Base-by-base conservation (phyloP, 2,113 vertebrate genomes). In the Dascyllus trimaculatus region DNA sequence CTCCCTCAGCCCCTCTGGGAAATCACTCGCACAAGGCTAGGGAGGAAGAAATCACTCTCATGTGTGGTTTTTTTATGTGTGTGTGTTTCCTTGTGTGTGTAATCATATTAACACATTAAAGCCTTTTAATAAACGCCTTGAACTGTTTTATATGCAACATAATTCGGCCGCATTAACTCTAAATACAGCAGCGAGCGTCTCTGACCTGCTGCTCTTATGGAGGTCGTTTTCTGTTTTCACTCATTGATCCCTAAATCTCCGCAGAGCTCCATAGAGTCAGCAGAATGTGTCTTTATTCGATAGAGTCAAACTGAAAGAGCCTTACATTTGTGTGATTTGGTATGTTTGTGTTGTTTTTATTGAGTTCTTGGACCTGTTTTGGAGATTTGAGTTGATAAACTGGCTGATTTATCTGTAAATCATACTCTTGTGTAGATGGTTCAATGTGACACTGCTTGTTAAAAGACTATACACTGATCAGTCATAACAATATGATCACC, bases 1-100 rank as follows among this genome's bases (percentile, higher is more conserved):
- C 49, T 64, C 70, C 66, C 60, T 71, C 38, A 59, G 70, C 19
- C 45, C 87, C 68, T 70, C 43, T 63, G 79, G 80, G 84, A 81
- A 90, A 90, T 89, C 21, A 81, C 48, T 65, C 56, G n/a, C 76
- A 35, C 17, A 22, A 71, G 45, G 51, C 11, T 1, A 7, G 22
- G 19, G 35, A 14, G 53, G 65, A 15, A 17, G 25, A 73, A 72
- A 71, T 63, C 6, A 25, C 32, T 35, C 32, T 35, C 32, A 35
- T 35, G 32, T 35, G 32, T 35, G 32, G 7, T 6, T 35, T 35
- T 35, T 35, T 29, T 29, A n/a, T 17, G 56, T n/a, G 10, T 43
- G 4, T 49, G 18, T 64, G 35, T 19, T 5, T 14, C 7, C 13
- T 24, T 43, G 3, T 73, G 49, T 69, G 18, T 71, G 9, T 52